Evolutionary conservation across 2,113 vertebrate genomes (phyloP), one percentile per base, ranked within the genome.

Genomic region (Tonatia bakeri): DNA sequence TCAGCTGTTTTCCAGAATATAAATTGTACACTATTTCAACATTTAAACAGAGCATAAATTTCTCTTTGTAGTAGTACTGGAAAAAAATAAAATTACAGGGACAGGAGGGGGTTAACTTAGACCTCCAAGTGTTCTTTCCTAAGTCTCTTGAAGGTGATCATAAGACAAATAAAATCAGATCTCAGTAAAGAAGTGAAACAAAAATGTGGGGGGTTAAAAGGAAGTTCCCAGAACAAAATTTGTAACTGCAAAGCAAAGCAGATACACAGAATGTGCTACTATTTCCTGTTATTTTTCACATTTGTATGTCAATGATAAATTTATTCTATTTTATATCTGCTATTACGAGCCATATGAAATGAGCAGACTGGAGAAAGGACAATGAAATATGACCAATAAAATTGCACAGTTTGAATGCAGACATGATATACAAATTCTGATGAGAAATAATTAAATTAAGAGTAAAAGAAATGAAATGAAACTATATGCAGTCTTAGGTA

Each of bases 361-460:
- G 50, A 26, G 31, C 3, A 56, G 15, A 86, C 20, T 70, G 28
- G 33, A 72, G 20, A 92, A 92, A 90, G 19, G 16, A 90, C 47
- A 79, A 11, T 43, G 70, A 76, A 69, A 40, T 13, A 73, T 5
- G 7, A 59, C 50, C 12, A 13, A 31, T 61, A 69, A 80, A 79
- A 67, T 20, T 28, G 45, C 77, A 72, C 54, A 65, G 19, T 45
- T 28, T 64, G 10, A 82, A 83, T 22, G 3, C 0, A 87, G 73
- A 85, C 19, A n/a, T 52, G 7, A 36, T 24, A 19, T 5, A 31
- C 22, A 81, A 59, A 50, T 52, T 86, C 54, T 19, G 28, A 40
- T 33, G 86, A 96, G 28, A 70, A 96, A 93, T 24, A 65, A 80
- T 92, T 92, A 94, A 93, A 86, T 79, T 52, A 69, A 94, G 31